Evolutionary conservation across 1,140 invertebrate species (phyloP), one percentile per base, ranked within the genome.

Genomic region (Maniola jurtina): DNA sequence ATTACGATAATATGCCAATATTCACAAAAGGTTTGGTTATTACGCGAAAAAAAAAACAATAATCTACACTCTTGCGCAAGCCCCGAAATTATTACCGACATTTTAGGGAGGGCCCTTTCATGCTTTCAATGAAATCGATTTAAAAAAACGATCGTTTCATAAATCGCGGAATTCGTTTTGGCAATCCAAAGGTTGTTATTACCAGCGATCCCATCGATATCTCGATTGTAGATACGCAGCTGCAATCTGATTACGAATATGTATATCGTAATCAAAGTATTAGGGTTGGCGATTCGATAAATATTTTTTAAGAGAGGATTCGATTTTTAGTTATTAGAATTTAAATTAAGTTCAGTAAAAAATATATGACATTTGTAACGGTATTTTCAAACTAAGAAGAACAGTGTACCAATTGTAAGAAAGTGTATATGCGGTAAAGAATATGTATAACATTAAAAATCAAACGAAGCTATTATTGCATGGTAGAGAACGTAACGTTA

Each of bases 211-310:
- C 67, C 68, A 67, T 67, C 63, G 70, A 76, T 75, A 73, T 70
- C 71, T 70, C 74, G 75, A 77, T 76, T 73, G 71, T 70, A 63
- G 64, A 76, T 72, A 65, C 65, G 66, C 77, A 65, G 73, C 70
- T 75, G 63, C 58, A 70, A 69, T 70, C 64, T 58, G 62, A 72
- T 79, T 63, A 55, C 35, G 61, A 63, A 55, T 63, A 63, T 57
- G 35, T 57, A 57, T 57, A 57, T 40, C 35, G 55, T 57, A 57
- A 57, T 57, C 55, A 40, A 36, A 2, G 5, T 16, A 3, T 6
- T 57, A 57, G 55, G 55, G 55, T 16, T 57, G 55, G 34, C 55
- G 5, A 13, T 14, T 35, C 52, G 5, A 34, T 35, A 34, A 25
- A 42, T 42, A 8, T 42, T 25, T 25, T 25, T 25, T 25, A 2